phyloP scores from a whole-genome alignment of 2,888 invertebrate species.

The Scaptodrosophila latifasciaeformis region DNA sequence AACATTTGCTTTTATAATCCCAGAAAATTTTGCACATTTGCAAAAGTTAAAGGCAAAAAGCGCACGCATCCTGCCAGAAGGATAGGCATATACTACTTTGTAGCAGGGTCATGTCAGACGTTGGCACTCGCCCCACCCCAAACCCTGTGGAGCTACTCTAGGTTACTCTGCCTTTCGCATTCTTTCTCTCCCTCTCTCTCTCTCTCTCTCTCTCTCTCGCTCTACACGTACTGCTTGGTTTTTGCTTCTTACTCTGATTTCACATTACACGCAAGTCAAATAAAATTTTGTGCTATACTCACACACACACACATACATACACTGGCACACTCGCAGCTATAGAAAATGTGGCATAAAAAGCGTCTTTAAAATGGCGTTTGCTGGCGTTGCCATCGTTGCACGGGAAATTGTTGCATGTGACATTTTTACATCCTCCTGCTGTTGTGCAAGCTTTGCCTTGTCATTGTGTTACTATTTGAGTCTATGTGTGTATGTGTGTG shows the following conservation, averaged over 20 bases:
- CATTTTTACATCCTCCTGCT: conserved; percentile 40
- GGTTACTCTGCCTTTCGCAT: too few relatives aligned
- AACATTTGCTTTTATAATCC: conserved; percentile 30
- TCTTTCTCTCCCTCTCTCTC: neutral
- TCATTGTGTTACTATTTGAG: too few relatives aligned
- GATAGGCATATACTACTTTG: conserved; percentile 23
- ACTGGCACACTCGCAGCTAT: conserved; percentile 12
- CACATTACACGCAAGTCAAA: conserved; percentile 61
- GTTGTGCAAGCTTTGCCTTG: conserved; percentile 47
- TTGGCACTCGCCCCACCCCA: too few relatives aligned
- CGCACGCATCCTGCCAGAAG: conserved; percentile 35
- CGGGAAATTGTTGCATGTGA: conserved; percentile 65
- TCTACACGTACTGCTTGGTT: too few relatives aligned
- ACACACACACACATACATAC: conserved; percentile 8
- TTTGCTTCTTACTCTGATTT: conserved; percentile 13
- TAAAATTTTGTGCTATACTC: conserved; percentile 41
- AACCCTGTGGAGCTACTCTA: too few relatives aligned
- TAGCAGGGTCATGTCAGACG: conserved; percentile 7
- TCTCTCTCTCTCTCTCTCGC: too few relatives aligned
- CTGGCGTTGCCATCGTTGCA: conserved; percentile 18
- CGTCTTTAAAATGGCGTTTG: conserved; percentile 52
- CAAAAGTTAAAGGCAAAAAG: conserved; percentile 24
- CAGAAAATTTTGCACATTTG: conserved; percentile 36
- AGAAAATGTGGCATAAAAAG: conserved; percentile 60
- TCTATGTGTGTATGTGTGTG: conserved; percentile 20